Evolutionary conservation across 2,113 vertebrate species (phyloP).

Genomic region (Prionailurus bengalensis): DNA sequence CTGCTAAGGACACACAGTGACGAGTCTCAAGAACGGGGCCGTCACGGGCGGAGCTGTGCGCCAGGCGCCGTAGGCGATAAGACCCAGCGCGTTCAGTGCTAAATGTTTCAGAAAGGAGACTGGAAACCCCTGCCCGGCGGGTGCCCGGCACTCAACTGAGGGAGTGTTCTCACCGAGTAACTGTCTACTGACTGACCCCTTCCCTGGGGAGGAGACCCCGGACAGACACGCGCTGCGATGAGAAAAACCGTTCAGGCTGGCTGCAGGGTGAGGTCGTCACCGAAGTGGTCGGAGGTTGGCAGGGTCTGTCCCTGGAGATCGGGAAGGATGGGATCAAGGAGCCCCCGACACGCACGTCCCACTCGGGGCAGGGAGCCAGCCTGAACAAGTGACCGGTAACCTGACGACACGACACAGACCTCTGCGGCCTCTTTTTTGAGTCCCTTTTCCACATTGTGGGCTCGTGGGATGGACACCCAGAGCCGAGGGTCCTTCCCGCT

Average conservation of each 20-base stretch:
- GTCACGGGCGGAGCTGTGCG: background rate
- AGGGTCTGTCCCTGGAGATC: background rate
- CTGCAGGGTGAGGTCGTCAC: background rate
- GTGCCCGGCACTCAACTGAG: background rate
- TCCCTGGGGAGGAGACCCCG: background rate
- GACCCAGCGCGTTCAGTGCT: background rate
- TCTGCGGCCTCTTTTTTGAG: background rate
- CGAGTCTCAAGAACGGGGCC: background rate
- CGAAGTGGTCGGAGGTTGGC: background rate
- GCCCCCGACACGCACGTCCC: background rate
- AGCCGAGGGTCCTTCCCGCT: background rate
- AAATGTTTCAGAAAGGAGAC: background rate
- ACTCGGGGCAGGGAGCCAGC: background rate
- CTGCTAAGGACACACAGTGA: background rate
- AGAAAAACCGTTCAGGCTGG: background rate
- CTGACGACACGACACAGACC: background rate
- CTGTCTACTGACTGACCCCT: background rate
- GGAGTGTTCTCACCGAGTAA: background rate
- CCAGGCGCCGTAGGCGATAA: too few species aligned
- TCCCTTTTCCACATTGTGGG: background rate
- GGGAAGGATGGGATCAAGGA: background rate
- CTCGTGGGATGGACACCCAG: background rate
- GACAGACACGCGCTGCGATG: background rate
- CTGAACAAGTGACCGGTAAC: fast-evolving
- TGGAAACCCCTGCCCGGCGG: background rate